phyloP scores from a whole-genome alignment of 2,888 invertebrate species.

The Dryocosmus kuriphilus region DNA sequence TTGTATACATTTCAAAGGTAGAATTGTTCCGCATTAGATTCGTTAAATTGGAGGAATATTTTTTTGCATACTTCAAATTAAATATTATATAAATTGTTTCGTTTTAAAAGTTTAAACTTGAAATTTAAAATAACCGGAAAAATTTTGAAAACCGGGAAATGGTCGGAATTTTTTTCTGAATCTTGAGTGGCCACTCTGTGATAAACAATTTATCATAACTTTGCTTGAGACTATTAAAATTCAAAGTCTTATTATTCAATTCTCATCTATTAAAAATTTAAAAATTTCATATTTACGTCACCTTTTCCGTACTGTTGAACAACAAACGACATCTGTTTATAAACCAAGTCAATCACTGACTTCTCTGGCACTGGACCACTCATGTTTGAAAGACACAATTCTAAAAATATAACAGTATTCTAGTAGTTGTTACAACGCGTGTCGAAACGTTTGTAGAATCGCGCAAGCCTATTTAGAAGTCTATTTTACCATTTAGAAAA shows the following conservation, averaged over 20 bases:
- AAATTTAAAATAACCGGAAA: too few species aligned
- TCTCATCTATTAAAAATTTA: background rate
- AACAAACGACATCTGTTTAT: background rate
- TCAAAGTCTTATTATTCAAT: background rate
- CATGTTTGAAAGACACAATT: conserved; percentile 6
- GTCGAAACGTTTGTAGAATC: background rate
- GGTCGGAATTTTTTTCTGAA: too few species aligned
- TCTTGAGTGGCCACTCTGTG: too few species aligned
- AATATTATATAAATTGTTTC: too few species aligned
- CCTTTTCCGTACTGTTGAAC: background rate
- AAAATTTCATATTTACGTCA: background rate
- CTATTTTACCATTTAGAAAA: conserved; percentile 24
- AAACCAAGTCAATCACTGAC: background rate
- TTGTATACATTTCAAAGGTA: too few species aligned
- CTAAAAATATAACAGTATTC: conserved; percentile 34
- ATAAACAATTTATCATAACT: too few species aligned
- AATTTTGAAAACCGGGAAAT: too few species aligned
- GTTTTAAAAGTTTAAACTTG: too few species aligned
- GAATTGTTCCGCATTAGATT: too few species aligned
- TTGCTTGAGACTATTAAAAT: background rate
- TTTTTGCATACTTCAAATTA: too few species aligned
- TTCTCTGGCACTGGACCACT: conserved; percentile 17
- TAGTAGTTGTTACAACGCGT: background rate
- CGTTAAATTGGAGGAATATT: too few species aligned
- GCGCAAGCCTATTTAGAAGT: conserved; percentile 1